Conservation (phyloP, 2,113 vertebrate genomes). For the Callopanchax toddi region DNA sequence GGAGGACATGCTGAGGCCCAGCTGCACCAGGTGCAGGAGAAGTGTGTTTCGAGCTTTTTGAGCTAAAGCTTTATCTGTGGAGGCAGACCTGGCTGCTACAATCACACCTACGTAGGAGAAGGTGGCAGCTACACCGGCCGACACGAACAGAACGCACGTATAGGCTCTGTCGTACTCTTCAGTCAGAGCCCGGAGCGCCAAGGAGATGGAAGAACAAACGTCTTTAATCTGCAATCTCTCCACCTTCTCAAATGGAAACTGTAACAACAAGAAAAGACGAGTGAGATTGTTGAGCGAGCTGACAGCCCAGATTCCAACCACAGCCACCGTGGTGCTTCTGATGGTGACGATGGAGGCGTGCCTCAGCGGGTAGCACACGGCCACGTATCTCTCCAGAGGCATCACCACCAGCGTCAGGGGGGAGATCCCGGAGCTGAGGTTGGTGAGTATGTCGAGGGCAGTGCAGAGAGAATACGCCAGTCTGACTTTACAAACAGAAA, state of each 20-base stretch:
- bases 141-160: constrained; percentile 47
- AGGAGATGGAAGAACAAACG: not conserved
- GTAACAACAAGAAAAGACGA: not conserved
- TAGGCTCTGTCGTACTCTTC: constrained; percentile 27
- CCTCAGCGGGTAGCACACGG: constrained; percentile 70
- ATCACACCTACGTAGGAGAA: constrained; percentile 66
- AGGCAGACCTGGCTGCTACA: constrained; percentile 61
- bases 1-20: constrained; percentile 56
- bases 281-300: constrained; percentile 22
- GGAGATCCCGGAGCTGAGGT: constrained; percentile 20
- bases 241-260: constrained; percentile 13
- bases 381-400: constrained; percentile 72
- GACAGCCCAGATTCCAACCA: constrained; percentile 53
- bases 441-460: constrained; percentile 1
- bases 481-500: not conserved
- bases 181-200: constrained; percentile 2
- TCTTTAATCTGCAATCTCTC: constrained; percentile 23
- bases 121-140: constrained; percentile 32
- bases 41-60: constrained; percentile 60
- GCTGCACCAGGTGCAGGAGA: constrained; percentile 68
- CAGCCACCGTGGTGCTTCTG: constrained; percentile 45
- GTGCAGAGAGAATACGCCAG: constrained; percentile 41
- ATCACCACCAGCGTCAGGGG: constrained; percentile 70
- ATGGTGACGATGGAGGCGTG: constrained; percentile 57
- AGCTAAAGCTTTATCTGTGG: constrained; percentile 53